Evolutionary conservation across 2,797 vertebrate genomes (phyloP), one percentile per base, ranked within the genome.

Genomic region (Schizopygopsis malacanthus): DNA sequence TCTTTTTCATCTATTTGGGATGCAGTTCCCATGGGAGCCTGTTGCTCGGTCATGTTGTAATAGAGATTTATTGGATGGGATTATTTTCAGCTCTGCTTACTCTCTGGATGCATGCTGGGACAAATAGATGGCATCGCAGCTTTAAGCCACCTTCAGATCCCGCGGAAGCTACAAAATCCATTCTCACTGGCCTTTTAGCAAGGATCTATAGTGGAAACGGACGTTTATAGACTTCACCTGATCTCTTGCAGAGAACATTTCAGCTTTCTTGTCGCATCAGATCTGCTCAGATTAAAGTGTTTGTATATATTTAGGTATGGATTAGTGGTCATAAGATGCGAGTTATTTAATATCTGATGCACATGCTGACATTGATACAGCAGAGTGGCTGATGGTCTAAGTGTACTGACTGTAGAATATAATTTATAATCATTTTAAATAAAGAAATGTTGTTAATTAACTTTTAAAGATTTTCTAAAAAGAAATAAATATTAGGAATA

Each of bases 1-100:
- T 80, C 18, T 75, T 87, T 82, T 83, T 65, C 45, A 61, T 71
- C 83, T 88, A 89, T 87, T 90, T 88, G 75, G 75, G n/a, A 89
- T 86, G 83, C 81, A 4, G 37, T 82, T 73, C 89, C 73, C 52
- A 39, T 33, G 79, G 80, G 82, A 86, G 33, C n/a, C 54, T 37
- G 63, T 83, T 81, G 37, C 82, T 15, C 22, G 15, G 39, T 85
- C 75, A 22, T 82, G 52, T 73, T 63, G 61, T 86, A 77, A 85
- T 81, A 83, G 73, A 89, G 79, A 85, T 81, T 79, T 87, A 77
- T 78, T 78, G 81, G 43, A 78, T 50, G 13, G 80, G 43, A 61
- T 39, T 90, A 82, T 87, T 89, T 89, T 88, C 69, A 47, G 88
- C 84, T 79, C 47, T 41, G 79, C 71, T 87, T 79, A 78, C 59